A percentile compares a stretch with the other conserved stretches of the same genome.
Conservation (phyloP, 2,797 vertebrate species). For the Triplophysa bombifrons region DNA sequence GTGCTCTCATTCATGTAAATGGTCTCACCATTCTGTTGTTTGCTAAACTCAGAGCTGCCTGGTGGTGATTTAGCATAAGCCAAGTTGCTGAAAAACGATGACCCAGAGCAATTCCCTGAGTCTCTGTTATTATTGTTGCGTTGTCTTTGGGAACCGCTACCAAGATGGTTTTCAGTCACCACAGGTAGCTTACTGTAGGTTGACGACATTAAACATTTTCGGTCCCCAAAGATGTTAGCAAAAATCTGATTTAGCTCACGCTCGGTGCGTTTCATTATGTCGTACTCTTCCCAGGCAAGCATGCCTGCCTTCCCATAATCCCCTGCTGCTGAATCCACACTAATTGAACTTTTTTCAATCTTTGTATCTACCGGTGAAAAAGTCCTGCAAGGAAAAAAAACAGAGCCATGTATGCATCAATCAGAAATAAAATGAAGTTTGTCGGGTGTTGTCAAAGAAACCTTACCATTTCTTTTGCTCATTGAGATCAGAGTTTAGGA, state of each 20-base stretch:
- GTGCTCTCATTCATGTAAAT: not conserved
- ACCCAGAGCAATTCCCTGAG: conserved; percentile 31
- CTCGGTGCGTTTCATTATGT: not conserved
- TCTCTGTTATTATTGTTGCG: not conserved
- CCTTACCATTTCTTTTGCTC: conserved; percentile 43
- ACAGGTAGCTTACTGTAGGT: not conserved
- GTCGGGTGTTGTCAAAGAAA: not conserved
- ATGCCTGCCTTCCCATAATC: conserved; percentile 47
- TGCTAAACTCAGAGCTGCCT: not conserved
- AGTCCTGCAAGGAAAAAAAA: conserved; percentile 42
- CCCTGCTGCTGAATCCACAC: conserved; percentile 16
- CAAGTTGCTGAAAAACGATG: conserved; percentile 45
- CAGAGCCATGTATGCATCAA: not conserved
- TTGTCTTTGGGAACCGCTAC: not conserved
- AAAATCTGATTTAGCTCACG: not conserved
- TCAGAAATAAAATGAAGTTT: not conserved
- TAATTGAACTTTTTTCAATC: conserved; percentile 24
- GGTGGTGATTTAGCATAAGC: conserved; percentile 14
- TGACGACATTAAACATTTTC: not conserved
- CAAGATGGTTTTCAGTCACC: not conserved
- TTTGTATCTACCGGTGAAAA: not conserved
- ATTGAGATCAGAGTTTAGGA: conserved; percentile 15
- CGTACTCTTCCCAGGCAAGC: not conserved
- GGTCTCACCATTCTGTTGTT: not conserved
- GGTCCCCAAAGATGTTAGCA: too few species aligned